These are phyloP conservation scores for Ennomos quercinarius DNA, from an alignment of 2,888 invertebrate genomes.

Conservation along the genomic window DNA sequence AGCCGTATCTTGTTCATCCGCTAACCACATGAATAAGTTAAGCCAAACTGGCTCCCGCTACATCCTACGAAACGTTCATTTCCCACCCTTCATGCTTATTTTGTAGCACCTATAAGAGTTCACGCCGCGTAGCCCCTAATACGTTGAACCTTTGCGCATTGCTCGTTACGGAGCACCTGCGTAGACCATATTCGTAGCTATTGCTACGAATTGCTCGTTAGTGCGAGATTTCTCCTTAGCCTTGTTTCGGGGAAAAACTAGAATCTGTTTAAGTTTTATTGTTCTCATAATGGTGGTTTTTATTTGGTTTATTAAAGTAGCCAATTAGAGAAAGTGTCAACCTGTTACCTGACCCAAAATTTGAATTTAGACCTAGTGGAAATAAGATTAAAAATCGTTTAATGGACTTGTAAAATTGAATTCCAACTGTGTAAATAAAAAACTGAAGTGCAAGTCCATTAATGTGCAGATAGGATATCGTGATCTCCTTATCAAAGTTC, in stretches of 20 bases:
- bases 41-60: conserved; percentile 4
- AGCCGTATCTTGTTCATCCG: conserved; percentile 7
- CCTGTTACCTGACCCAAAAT: too few species aligned
- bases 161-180: conserved; percentile 17
- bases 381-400: too few species aligned
- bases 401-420: too few species aligned
- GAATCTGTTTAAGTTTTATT: too few species aligned
- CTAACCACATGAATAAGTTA: conserved; percentile 5
- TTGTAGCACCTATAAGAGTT: conserved; percentile 13
- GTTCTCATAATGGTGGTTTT: too few species aligned
- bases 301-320: too few species aligned
- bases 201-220: conserved; percentile 11
- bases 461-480: not conserved
- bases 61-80: not conserved
- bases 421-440: not conserved
- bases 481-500: conserved; percentile 9
- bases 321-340: too few species aligned
- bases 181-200: conserved; percentile 11
- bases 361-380: too few species aligned
- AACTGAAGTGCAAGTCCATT: not conserved
- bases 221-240: not conserved
- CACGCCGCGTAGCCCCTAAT: conserved; percentile 2
- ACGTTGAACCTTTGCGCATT: conserved; percentile 7
- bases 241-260: not conserved
- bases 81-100: conserved; percentile 1